Evolutionary conservation across 2,888 invertebrate genomes (phyloP), one percentile per base, ranked within the genome.

Genomic region (Leuctra nigra): DNA sequence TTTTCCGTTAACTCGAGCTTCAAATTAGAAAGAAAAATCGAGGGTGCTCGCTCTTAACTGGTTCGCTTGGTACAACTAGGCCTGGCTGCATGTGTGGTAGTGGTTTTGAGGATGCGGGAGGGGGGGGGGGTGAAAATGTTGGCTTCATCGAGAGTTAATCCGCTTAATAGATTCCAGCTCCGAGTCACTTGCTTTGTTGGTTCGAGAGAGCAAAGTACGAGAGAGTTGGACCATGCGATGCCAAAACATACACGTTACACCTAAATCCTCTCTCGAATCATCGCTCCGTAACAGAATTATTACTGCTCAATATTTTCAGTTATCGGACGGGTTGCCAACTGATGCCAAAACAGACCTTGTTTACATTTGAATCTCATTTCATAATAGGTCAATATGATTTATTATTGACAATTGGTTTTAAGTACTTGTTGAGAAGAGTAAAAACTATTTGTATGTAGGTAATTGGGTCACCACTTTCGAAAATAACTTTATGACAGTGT

Each of bases 81-180:
- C 29, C 25, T 47, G 29, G 22, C 47, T 47, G 54, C 47, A 41
- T 47, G 53, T 44, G 44, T 50, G 39, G 16, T 4, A 25, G 41
- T 18, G 36, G 18, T 44, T 24, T 33, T 14, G 47, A 36, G 25
- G 22, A 23, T 23, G 33, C 46, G 25, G 9, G 50, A 22, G 22
- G 35, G 29, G 22, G 48, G 35, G 39, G 47, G 44, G 35, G 36
- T 54, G 55, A 53, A 59, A 56, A 63, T 66, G 70, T 69, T 68
- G 70, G 72, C 72, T 71, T 71, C 72, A 71, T 70, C 69, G 69
- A 68, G 68, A 66, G 67, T 68, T 73, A 73, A 73, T 73, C 73
- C 72, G 68, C 73, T 73, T 73, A 73, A 73, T 73, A 73, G 73
- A 73, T 73, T 73, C 73, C 67, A 65, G 69, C 68, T 69, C n/a